Evolutionary conservation across 1,140 invertebrate species (phyloP), one percentile per base, ranked within the genome.

Genomic region (Anastrepha ludens): DNA sequence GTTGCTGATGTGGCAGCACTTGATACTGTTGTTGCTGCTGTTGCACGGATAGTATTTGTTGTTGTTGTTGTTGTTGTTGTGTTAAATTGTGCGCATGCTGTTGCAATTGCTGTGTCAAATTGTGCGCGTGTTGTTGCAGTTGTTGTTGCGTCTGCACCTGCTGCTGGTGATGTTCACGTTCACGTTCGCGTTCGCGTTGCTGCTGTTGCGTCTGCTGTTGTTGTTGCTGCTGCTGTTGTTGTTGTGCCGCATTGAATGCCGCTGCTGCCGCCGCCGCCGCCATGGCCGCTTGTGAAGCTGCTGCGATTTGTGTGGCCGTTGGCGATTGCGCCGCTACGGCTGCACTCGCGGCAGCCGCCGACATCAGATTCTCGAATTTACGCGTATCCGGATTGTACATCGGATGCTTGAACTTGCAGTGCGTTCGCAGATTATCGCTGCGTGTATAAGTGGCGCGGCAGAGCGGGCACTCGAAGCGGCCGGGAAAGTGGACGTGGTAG

Each of bases 401-500:
- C 92, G 96, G 96, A 94, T 97, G 97, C 95, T 97, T 97, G 95
- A 96, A 97, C 95, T 97, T 97, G 95, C 96, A 97, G 94, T 97
- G 97, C 92, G 96, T 97, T 93, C 96, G 96, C 94, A 97, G 95
- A 94, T 97, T 97, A 95, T 97, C 97, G 94, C 96, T 97, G 94
- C 97, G 96, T 92, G 97, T 97, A 94, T 97, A 97, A 90, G 96
- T 97, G 92, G 97, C 96, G 93, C 96, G 96, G 95, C 97, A 97
- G 93, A 97, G 95, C 93, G 96, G 96, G 94, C 97, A 97, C 95
- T 97, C 96, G 95, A 97, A 97, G 93, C 96, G 96, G 93, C 97
- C 97, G 90, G 97, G 97, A 95, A 97, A 97, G 94, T 97, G 97
- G 94, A 97, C 97, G 94, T 97, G 96, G 95, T 97, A 97, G 95